Evolutionary conservation across 2,888 invertebrate species (phyloP).

Genomic region (Ceraclea dissimilis): DNA sequence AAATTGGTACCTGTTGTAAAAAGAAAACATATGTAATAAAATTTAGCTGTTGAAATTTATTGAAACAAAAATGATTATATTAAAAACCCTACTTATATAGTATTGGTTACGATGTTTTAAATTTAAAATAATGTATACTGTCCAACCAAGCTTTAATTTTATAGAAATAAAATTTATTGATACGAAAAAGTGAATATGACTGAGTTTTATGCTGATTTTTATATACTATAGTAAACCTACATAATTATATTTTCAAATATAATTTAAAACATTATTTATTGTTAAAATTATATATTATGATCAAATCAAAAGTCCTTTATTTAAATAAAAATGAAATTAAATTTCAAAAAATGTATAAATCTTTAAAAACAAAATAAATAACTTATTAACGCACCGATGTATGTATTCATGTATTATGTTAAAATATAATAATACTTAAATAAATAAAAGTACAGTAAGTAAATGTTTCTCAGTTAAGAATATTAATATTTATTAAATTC

Average conservation of each 20-base stretch:
- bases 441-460: no score
- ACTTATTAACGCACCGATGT: neutral
- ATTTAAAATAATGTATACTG: neutral
- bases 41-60: no score
- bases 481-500: no score
- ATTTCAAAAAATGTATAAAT: neutral
- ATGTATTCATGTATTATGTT: no score
- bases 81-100: neutral
- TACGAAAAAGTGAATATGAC: neutral
- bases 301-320: no score
- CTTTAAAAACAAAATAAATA: neutral
- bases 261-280: neutral
- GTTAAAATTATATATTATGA: no score
- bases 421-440: no score
- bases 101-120: neutral
- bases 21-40: no score
- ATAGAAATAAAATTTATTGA: neutral
- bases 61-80: neutral
- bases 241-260: neutral
- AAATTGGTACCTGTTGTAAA: no score
- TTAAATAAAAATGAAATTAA: neutral
- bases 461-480: no score
- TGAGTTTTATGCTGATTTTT: conserved; percentile 2
- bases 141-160: neutral
- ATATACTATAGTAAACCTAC: neutral